Conservation (phyloP, 2,888 invertebrate genomes). For the Ceraclea dissimilis region DNA sequence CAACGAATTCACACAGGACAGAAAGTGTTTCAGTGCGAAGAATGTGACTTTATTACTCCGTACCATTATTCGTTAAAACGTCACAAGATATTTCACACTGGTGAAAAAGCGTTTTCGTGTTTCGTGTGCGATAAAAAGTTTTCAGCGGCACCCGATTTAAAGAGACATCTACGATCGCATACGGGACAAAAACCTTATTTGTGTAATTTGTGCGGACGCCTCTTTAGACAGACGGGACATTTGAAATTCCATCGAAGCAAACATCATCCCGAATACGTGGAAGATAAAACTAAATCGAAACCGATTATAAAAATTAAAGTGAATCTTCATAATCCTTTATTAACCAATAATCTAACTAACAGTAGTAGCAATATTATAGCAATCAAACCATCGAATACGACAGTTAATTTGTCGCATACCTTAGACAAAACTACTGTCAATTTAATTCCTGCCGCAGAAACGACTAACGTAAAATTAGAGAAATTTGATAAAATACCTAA, state of each 20-base stretch:
- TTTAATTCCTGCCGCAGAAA: not conserved
- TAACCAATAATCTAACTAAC: not conserved
- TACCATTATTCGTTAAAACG: conserved; percentile 4
- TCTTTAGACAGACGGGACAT: conserved; percentile 5
- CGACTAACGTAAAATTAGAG: not conserved
- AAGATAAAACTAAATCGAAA: not conserved
- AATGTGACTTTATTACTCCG: conserved; percentile 3
- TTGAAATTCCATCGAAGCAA: not conserved
- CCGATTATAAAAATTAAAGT: not conserved
- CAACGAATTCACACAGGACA: not conserved
- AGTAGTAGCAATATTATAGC: not conserved
- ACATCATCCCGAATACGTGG: conserved; percentile 4
- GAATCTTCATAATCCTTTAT: not conserved
- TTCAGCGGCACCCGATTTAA: not conserved
- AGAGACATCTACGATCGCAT: conserved; percentile 1
- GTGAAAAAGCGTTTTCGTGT: conserved; percentile 1
- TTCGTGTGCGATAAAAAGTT: conserved; percentile 2
- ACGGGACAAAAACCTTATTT: conserved; percentile 1
- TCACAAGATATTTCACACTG: not conserved
- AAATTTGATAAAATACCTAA: not conserved
- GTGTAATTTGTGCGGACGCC: conserved; percentile 1
- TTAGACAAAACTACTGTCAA: not conserved
- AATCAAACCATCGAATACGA: not conserved
- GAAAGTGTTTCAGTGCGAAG: not conserved
- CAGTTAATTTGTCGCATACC: not conserved